phyloP scores from a whole-genome alignment of 2,113 vertebrate genomes.

The Mus pahari region DNA sequence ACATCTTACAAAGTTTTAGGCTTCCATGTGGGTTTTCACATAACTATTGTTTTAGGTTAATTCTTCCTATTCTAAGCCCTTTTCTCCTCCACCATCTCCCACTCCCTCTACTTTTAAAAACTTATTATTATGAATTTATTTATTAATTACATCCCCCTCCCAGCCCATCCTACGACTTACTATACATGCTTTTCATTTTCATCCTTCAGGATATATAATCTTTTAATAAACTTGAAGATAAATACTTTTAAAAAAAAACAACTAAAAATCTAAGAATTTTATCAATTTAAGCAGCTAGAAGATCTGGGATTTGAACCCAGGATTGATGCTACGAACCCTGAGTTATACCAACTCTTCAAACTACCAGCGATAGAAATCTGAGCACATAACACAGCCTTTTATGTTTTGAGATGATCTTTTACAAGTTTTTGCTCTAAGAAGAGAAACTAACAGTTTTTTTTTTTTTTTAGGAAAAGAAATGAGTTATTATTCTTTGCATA shows the following conservation, averaged over 20 bases:
- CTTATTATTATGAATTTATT: too few species aligned
- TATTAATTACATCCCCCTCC: too few species aligned
- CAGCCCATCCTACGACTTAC: neutral
- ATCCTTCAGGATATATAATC: neutral
- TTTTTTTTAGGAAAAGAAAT: too few species aligned
- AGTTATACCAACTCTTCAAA: neutral
- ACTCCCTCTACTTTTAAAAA: neutral
- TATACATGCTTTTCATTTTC: neutral
- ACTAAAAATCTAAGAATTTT: neutral
- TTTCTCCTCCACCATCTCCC: neutral
- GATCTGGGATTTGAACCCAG: neutral
- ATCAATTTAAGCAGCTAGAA: neutral
- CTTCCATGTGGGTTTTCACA: neutral
- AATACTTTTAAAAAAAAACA: constrained; percentile 10
- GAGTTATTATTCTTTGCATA: too few species aligned
- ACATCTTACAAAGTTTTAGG: neutral
- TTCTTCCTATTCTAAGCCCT: too few species aligned
- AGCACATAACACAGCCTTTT: neutral
- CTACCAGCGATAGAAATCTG: neutral
- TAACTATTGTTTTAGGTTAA: neutral
- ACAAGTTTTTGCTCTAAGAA: constrained; percentile 10
- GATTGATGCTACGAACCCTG: neutral
- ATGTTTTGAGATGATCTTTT: neutral
- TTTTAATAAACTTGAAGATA: neutral
- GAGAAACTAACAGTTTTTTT: neutral